Evolutionary conservation across 2,113 vertebrate genomes (phyloP), one percentile per base, ranked within the genome.

Genomic region (Typhlomys cinereus): DNA sequence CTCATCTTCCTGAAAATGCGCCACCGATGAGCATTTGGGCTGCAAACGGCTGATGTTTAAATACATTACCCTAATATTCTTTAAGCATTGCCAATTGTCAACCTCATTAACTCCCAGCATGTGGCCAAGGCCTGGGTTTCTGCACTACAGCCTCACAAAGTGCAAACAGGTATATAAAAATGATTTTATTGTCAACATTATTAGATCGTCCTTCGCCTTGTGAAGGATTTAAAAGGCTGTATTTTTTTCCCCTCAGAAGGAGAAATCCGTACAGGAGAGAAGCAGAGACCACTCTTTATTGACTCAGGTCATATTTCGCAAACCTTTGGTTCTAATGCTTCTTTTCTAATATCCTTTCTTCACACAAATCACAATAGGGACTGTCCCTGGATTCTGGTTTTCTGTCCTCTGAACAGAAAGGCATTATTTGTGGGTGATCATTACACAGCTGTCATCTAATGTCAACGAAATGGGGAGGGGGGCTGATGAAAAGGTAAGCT

Each of bases 51-150:
- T 94, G 89, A 96, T 96, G 95, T 97, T 95, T 96, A 96, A 96
- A 96, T 96, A 94, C 82, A 94, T 95, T 93, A 88, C 82, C 93
- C 94, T 97, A 97, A 97, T 95, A 93, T 88, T 95, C 95, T 96
- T 94, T 92, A 96, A 94, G 88, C 85, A 82, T 78, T 91, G 88
- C 90, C 96, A 93, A 94, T 83, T 97, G 96, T 94, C 94, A 97
- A 96, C 95, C 96, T 97, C 95, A 94, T 97, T 97, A 97, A 91
- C 92, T 95, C 96, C 61, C 96, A 96, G 96, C 96, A 39, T 96
- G 96, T 52, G 92, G 96, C 95, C 95, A 80, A 64, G 93, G 93
- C 92, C 96, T 94, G 93, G 85, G 80, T 96, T 96, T 93, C 94
- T 80, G 88, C 17, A 46, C 4, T 2, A 75, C 78, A 94, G 75